Evolutionary conservation across 2,888 invertebrate species (phyloP).

Genomic region (Mesorhabditis spiculigera): DNA sequence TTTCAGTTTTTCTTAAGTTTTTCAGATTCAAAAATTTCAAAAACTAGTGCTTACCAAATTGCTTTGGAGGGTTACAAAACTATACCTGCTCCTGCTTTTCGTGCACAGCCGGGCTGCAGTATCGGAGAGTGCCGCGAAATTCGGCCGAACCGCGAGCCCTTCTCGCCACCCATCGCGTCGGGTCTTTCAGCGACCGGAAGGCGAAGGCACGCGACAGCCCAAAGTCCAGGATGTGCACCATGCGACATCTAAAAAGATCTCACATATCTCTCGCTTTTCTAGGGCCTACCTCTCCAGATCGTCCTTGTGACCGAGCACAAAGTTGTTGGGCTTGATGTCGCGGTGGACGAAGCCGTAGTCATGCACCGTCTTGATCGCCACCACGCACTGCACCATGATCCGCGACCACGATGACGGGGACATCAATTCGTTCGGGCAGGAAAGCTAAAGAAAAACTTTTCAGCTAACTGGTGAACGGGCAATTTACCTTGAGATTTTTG

Average conservation of each 20-base stretch:
- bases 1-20: conserved; percentile 7
- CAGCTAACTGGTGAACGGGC: neutral
- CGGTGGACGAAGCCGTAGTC: conserved; percentile 38
- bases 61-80: neutral
- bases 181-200: neutral
- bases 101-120: conserved; percentile 46
- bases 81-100: conserved; percentile 36
- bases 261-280: neutral
- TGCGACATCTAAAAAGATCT: conserved; percentile 15
- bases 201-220: conserved; percentile 38
- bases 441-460: neutral
- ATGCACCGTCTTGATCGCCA: conserved; percentile 31
- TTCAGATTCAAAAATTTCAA: neutral
- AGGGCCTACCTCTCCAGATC: conserved; percentile 26
- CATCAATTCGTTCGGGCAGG: conserved; percentile 9
- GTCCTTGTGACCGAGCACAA: conserved; percentile 37
- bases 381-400: conserved; percentile 32
- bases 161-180: conserved; percentile 28
- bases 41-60: neutral
- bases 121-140: conserved; percentile 50
- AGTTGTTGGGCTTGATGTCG: conserved; percentile 41
- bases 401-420: conserved; percentile 26
- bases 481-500: conserved; percentile 22
- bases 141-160: conserved; percentile 43
- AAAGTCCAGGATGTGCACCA: conserved; percentile 48